Evolutionary conservation across 2,888 invertebrate species (phyloP).

Genomic region (Lampropteryx suffumata): DNA sequence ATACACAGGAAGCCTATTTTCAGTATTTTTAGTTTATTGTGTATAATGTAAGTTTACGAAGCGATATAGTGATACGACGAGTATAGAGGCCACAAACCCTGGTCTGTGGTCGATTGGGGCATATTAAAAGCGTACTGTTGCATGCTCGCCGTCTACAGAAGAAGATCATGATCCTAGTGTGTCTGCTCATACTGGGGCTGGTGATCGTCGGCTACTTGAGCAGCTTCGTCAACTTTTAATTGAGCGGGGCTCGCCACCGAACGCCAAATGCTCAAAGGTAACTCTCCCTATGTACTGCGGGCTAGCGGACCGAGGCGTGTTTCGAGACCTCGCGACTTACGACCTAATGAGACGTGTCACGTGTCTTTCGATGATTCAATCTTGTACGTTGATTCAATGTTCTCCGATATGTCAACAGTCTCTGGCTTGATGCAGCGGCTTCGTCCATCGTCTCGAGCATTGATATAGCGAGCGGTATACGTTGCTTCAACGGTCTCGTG

Average conservation of each 20-base stretch:
- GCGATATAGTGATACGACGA: conserved; percentile 40
- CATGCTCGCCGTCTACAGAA: conserved; percentile 86
- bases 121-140: conserved; percentile 75
- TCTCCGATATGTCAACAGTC: background rate
- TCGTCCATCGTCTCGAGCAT: background rate
- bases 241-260: conserved; percentile 65
- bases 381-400: background rate
- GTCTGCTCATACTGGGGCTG: conserved; percentile 92
- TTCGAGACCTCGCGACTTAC: conserved; percentile 13
- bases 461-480: background rate
- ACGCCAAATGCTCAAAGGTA: conserved; percentile 75
- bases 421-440: background rate
- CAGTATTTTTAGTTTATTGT: conserved; percentile 11
- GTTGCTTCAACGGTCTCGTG: conserved; percentile 7
- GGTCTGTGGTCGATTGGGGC: conserved; percentile 36
- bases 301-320: conserved; percentile 44
- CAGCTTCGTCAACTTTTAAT: conserved; percentile 72
- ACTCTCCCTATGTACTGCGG: conserved; percentile 39
- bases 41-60: conserved; percentile 37
- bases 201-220: conserved; percentile 89
- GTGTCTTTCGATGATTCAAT: background rate
- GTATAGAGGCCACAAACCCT: conserved; percentile 15
- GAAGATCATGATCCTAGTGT: conserved; percentile 96
- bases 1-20: conserved; percentile 51
- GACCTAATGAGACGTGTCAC: no score